Percentiles rank a stretch among this genome's conserved stretches.
Conservation (phyloP, 1,140 invertebrate species). For the Muscidifurax raptorellus region DNA sequence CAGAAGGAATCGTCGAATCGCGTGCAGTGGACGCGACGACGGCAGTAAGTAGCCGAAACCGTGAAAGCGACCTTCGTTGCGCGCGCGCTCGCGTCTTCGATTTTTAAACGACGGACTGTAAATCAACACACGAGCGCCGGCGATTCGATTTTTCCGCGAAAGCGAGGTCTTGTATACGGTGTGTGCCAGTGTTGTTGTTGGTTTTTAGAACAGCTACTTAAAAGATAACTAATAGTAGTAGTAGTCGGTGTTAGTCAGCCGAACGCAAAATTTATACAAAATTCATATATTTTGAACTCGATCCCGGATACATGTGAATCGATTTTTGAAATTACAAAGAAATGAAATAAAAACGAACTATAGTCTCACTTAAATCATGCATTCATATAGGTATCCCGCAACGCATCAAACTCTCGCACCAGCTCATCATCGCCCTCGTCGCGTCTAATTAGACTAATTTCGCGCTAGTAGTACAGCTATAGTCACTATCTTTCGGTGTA, state of each 20-base stretch:
- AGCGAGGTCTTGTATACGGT: background rate
- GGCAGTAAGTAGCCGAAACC: background rate
- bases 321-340: no score
- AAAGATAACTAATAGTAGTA: no score
- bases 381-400: background rate
- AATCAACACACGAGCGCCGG: background rate
- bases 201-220: no score
- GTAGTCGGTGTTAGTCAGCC: no score
- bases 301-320: no score
- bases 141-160: conserved; percentile 19
- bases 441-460: conserved; percentile 37
- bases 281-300: no score
- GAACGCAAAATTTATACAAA: no score
- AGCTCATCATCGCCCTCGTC: background rate
- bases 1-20: background rate
- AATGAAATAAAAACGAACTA: no score
- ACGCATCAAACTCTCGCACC: background rate
- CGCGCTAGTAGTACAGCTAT: background rate
- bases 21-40: background rate
- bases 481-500: conserved; percentile 33
- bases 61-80: conserved; percentile 8
- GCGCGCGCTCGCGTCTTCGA: conserved; percentile 45
- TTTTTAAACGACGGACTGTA: conserved; percentile 20
- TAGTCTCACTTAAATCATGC: no score
- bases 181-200: no score